Percentiles rank a stretch among this genome's conserved stretches.
phyloP scores from a whole-genome alignment of 2,888 invertebrate genomes.

The Megamerina dolium region DNA sequence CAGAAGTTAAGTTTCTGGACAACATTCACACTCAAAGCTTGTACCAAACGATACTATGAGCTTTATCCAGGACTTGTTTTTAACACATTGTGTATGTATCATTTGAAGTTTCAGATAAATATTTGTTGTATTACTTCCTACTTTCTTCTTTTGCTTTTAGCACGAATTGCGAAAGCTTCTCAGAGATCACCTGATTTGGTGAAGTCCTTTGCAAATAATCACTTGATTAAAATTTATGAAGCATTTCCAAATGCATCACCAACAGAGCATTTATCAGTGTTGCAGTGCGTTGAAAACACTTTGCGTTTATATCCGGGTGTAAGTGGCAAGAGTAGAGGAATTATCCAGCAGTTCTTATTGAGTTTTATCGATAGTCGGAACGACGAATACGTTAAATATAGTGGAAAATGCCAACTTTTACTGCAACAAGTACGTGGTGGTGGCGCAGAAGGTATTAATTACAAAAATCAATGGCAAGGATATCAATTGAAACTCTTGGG shows the following conservation, averaged over 20 bases:
- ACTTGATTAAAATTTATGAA: constrained; percentile 32
- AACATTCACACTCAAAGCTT: constrained; percentile 28
- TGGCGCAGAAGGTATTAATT: constrained; percentile 30
- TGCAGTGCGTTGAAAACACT: constrained; percentile 33
- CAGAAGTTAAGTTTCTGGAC: constrained; percentile 31
- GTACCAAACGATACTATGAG: constrained; percentile 22
- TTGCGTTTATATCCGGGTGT: constrained; percentile 32
- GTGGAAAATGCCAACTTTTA: constrained; percentile 38
- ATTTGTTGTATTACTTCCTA: too few relatives aligned
- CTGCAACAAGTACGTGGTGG: constrained; percentile 40
- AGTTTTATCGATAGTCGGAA: constrained; percentile 30
- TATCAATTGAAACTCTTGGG: constrained; percentile 32
- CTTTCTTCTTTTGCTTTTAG: too few relatives aligned
- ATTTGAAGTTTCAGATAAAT: too few relatives aligned
- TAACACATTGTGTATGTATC: constrained; percentile 11
- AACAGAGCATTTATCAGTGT: constrained; percentile 19
- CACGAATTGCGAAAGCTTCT: constrained; percentile 26
- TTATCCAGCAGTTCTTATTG: constrained; percentile 31
- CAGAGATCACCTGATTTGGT: constrained; percentile 30
- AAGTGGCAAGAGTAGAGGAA: constrained; percentile 29
- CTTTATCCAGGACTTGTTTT: constrained; percentile 6
- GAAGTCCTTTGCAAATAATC: constrained; percentile 27
- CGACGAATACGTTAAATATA: constrained; percentile 20
- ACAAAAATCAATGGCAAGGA: constrained; percentile 34
- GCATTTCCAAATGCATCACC: constrained; percentile 20